Evolutionary conservation across 2,797 vertebrate species (phyloP).

Genomic region (Smutsia gigantea): DNA sequence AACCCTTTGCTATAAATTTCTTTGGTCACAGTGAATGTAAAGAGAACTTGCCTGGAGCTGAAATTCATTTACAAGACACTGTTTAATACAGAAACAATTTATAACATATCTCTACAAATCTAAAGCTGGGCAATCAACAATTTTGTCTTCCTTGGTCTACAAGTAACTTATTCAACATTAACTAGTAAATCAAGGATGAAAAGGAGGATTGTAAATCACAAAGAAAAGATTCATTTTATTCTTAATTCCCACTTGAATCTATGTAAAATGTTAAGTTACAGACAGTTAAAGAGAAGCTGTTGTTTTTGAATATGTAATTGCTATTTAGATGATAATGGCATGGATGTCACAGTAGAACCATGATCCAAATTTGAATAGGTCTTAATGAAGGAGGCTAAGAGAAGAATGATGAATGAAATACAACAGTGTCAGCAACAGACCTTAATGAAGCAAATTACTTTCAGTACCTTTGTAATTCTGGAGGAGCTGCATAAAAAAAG

Average conservation of each 20-base stretch:
- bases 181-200: constrained; percentile 69
- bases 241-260: constrained; percentile 77
- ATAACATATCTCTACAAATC: constrained; percentile 51
- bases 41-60: too few species aligned
- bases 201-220: constrained; percentile 67
- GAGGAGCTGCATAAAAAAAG: constrained; percentile 80
- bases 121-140: constrained; percentile 71
- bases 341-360: constrained; percentile 69
- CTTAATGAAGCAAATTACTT: constrained; percentile 83
- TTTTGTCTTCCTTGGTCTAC: constrained; percentile 66
- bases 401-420: constrained; percentile 82
- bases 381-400: constrained; percentile 83
- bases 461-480: constrained; percentile 80
- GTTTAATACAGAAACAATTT: constrained; percentile 65
- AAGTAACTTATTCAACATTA: constrained; percentile 69
- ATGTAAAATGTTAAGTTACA: constrained; percentile 75
- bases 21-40: too few species aligned
- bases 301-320: constrained; percentile 80
- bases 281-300: constrained; percentile 78
- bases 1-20: too few species aligned
- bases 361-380: constrained; percentile 84
- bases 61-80: too few species aligned
- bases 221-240: constrained; percentile 76
- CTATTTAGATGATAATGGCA: constrained; percentile 81
- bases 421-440: constrained; percentile 82